Evolutionary conservation across 2,797 vertebrate genomes (phyloP), one percentile per base, ranked within the genome.

Genomic region (Alcedo quadribrachys): DNA sequence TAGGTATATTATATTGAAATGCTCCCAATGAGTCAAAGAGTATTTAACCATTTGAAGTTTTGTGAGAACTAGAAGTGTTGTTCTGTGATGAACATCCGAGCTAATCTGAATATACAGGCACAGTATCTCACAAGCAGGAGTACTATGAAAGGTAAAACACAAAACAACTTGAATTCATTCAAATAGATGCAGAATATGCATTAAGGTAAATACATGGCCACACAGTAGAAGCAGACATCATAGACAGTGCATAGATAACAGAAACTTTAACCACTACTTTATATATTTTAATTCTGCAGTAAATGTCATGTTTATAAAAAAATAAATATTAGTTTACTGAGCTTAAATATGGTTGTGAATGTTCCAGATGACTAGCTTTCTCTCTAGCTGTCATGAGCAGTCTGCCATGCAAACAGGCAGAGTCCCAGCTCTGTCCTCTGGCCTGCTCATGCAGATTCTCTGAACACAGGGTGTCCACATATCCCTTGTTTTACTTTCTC

Each of bases 121-220:
- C 22, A 53, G 61, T 70, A 67, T 63, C 32, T 81, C 65, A 76
- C 87, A 80, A 93, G 54, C 20, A 84, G 11, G 21, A 71, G 12
- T 87, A 43, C 46, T 68, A 12, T 18, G 33, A 78, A 88, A 80
- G 22, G 28, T 77, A 84, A 93, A 91, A 86, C 53, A 53, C 7
- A 2, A 27, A 70, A 28, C 30, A 90, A 18, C 57, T 94, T 89
- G 90, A 50, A 93, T 94, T 89, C 86, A 73, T 90, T 79, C 81
- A 84, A 4, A 30, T 58, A 80, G 57, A 33, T 48, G 57, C 24
- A 80, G 57, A 87, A 80, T 92, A 94, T 89, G 42, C 42, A 89
- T 82, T 74, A 68, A 82, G 53, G 71, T 24, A 82, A 94, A 81
- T 82, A 66, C 4, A 70, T 46, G 32, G 46, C 60, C 42, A 61